These are phyloP conservation scores for Morone chrysops DNA, from an alignment of 2,113 vertebrate species.

Conservation along the genomic window DNA sequence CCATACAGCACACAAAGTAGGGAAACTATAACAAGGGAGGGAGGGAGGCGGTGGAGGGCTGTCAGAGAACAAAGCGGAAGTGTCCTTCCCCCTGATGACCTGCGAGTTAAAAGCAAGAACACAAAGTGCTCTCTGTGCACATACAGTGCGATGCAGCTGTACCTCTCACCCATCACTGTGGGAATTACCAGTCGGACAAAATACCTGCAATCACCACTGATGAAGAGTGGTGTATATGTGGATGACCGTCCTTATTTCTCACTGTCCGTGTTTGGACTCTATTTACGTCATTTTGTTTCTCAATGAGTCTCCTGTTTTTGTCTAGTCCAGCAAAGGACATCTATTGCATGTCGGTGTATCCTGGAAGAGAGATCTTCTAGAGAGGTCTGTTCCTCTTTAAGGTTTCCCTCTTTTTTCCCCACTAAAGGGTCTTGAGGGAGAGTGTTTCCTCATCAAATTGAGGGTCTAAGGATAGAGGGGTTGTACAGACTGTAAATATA, in stretches of 20 bases:
- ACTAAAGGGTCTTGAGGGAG: neutral
- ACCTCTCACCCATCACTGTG: neutral
- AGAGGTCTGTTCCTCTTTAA: constrained; percentile 8
- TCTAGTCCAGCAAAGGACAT: neutral
- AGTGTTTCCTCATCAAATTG: neutral
- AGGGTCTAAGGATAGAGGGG: neutral
- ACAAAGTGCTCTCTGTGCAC: constrained; percentile 54
- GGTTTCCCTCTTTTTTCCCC: neutral
- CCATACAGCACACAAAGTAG: constrained; percentile 73
- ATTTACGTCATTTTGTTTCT: neutral
- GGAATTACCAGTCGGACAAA: neutral
- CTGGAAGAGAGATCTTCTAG: too few relatives aligned
- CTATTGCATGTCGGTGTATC: neutral
- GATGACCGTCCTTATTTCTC: neutral
- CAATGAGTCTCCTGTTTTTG: neutral
- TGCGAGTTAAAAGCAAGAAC: constrained; percentile 58
- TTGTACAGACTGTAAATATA: neutral
- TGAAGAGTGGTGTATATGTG: neutral
- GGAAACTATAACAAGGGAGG: constrained; percentile 72
- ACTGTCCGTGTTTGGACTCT: neutral
- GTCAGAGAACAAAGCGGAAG: constrained; percentile 77
- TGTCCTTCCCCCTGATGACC: constrained; percentile 77
- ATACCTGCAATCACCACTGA: neutral
- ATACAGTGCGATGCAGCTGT: neutral
- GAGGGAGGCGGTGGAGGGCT: constrained; percentile 48